A percentile compares a stretch with the other conserved stretches of the same genome.
These are phyloP conservation scores for Parauchenoglanis punctatus DNA, from an alignment of 2,797 vertebrate species.

Conservation along the genomic window DNA sequence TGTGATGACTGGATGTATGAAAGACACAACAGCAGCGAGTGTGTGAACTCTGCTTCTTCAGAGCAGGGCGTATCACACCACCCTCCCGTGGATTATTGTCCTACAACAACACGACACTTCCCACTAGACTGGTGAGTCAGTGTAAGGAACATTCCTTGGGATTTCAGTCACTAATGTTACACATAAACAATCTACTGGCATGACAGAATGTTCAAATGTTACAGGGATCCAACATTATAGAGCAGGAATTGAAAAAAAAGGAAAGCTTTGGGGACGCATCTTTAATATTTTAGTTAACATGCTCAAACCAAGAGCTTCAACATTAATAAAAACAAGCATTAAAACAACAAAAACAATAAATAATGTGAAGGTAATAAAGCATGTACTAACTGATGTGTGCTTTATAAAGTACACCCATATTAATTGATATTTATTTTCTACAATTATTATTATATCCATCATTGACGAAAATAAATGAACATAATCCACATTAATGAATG, in stretches of 20 bases:
- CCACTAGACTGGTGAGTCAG: background rate
- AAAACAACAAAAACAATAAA: background rate
- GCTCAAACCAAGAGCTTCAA: background rate
- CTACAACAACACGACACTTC: background rate
- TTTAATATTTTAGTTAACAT: background rate
- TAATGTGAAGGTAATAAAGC: background rate
- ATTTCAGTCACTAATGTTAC: background rate
- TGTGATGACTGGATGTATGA: too few relatives aligned
- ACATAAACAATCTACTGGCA: too few relatives aligned
- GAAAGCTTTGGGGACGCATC: too few relatives aligned
- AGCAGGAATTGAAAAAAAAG: too few relatives aligned
- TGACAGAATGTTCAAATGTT: too few relatives aligned
- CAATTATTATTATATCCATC: background rate
- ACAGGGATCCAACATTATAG: too few relatives aligned
- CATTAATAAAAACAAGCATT: too few relatives aligned
- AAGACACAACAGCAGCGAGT: too few relatives aligned
- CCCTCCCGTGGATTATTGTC: background rate
- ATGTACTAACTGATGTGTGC: background rate
- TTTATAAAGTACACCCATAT: background rate
- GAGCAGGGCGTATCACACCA: background rate
- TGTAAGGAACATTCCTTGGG: too few relatives aligned
- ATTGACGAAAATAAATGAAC: background rate
- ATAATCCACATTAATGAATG: background rate
- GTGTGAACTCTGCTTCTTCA: background rate
- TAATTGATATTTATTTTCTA: background rate